Evolutionary conservation across 2,888 invertebrate species (phyloP).

Genomic region (Cosmia trapezina): DNA sequence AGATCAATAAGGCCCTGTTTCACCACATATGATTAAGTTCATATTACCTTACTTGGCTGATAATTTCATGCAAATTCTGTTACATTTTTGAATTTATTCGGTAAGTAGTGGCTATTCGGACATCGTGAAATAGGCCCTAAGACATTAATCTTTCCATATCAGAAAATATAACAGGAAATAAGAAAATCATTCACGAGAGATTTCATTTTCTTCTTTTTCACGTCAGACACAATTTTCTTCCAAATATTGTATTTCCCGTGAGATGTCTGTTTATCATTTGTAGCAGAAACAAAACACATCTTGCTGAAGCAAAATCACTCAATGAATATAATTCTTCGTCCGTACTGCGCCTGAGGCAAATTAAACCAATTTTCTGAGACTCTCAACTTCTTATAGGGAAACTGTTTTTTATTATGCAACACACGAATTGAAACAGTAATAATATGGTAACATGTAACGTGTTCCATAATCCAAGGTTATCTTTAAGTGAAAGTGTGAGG

Average conservation of each 20-base stretch:
- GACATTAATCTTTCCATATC: background rate
- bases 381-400: constrained; percentile 32
- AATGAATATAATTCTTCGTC: background rate
- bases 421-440: constrained; percentile 62
- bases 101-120: too few relatives aligned
- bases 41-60: too few relatives aligned
- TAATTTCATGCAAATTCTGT: too few relatives aligned
- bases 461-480: constrained; percentile 82
- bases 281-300: constrained; percentile 14
- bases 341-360: constrained; percentile 19
- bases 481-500: constrained; percentile 80
- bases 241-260: background rate
- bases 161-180: background rate
- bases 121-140: background rate
- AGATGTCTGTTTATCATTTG: background rate
- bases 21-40: too few relatives aligned
- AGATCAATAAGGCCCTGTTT: too few relatives aligned
- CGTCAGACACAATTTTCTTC: background rate
- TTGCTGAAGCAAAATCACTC: background rate
- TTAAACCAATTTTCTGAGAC: constrained; percentile 18
- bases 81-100: too few relatives aligned
- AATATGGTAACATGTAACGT: constrained; percentile 79
- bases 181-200: background rate
- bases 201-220: background rate
- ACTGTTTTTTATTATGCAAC: constrained; percentile 57